Percentiles rank a stretch among this genome's conserved stretches.
These are phyloP conservation scores for Tenthredo distinguenda DNA, from an alignment of 2,888 invertebrate species.

Conservation along the genomic window DNA sequence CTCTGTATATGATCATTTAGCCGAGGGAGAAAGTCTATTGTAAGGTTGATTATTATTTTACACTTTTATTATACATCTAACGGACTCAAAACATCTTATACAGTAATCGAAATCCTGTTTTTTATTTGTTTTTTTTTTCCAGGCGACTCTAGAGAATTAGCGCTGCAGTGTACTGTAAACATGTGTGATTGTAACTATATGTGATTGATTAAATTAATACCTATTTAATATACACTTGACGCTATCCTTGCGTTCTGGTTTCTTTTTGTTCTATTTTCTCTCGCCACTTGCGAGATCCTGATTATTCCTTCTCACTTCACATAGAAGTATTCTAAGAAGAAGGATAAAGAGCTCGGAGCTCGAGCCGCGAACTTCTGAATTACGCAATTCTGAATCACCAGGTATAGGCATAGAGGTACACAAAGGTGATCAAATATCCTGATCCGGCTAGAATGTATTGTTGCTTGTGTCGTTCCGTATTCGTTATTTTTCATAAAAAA, in stretches of 20 bases:
- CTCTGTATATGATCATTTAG: not conserved
- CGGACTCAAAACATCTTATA: slow-evolving; percentile 20
- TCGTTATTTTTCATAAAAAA: not conserved
- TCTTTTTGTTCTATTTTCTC: not conserved
- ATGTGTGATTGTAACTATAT: slow-evolving; percentile 74
- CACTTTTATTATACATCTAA: not conserved
- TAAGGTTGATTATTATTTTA: slow-evolving; percentile 21
- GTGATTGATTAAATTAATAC: slow-evolving; percentile 72
- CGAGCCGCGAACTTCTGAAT: not conserved
- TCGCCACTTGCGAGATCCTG: not conserved
- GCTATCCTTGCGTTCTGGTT: not conserved
- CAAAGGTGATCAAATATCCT: slow-evolving; percentile 5
- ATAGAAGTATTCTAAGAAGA: not conserved
- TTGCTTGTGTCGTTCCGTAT: not conserved
- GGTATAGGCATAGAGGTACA: not conserved
- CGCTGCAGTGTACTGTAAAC: slow-evolving; percentile 64
- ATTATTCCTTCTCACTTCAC: not conserved
- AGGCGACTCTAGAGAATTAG: not conserved
- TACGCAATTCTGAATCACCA: slow-evolving; percentile 18
- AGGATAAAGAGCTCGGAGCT: not conserved
- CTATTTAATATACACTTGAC: slow-evolving; percentile 68
- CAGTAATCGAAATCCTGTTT: slow-evolving; percentile 20
- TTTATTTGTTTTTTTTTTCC: not conserved
- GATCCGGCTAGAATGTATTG: not conserved
- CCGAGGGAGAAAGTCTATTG: not conserved